A percentile compares a stretch with the other conserved stretches of the same genome.
Conservation (phyloP, 2,113 vertebrate genomes). For the Crypturellus undulatus region DNA sequence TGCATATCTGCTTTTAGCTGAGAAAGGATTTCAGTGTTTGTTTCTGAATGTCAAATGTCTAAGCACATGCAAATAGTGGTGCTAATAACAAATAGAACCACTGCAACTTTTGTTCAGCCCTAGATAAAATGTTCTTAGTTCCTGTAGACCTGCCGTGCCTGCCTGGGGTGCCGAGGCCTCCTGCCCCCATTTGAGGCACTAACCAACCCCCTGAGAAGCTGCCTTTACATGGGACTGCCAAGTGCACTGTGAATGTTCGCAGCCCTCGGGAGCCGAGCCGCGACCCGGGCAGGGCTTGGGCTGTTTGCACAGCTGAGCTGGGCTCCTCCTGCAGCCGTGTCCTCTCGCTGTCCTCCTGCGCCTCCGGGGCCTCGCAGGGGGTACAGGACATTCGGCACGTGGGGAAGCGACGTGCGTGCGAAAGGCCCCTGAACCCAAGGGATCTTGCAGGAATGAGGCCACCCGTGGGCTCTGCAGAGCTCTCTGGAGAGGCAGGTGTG, state of each 20-base stretch:
- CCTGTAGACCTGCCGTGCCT: background rate
- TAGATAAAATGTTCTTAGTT: background rate
- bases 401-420: background rate
- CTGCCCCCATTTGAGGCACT: background rate
- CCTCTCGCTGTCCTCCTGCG: background rate
- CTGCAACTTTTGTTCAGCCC: background rate
- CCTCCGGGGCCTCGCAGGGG: rapidly evolving
- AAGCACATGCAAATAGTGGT: background rate
- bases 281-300: background rate
- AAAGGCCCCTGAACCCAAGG: background rate
- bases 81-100: background rate
- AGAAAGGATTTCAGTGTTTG: background rate
- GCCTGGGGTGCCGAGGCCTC: background rate
- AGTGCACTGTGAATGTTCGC: background rate
- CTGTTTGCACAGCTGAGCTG: background rate
- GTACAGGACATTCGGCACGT: background rate
- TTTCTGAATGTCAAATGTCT: background rate
- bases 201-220: background rate
- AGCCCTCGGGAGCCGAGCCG: background rate
- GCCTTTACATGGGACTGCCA: background rate
- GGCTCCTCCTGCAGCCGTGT: background rate
- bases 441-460: background rate
- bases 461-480: background rate
- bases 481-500: background rate
- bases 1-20: background rate